These are phyloP conservation scores for Spermophilus dauricus DNA, from an alignment of 2,113 vertebrate genomes.

Conservation along the genomic window DNA sequence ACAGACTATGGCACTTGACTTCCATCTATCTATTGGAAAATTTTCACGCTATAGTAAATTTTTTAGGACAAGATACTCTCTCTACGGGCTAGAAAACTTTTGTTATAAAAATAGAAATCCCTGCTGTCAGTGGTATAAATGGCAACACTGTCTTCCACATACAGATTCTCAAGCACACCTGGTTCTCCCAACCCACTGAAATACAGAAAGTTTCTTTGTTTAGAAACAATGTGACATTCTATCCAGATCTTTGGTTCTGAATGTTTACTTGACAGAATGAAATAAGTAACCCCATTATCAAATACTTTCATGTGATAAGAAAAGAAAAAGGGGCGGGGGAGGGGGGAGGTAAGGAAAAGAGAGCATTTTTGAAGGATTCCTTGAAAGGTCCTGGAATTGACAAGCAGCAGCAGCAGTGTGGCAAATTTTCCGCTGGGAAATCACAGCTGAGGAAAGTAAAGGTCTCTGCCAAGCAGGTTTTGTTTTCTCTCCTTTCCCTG, in stretches of 20 bases:
- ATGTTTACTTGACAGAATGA: constrained; percentile 63
- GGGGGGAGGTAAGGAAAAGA: constrained; percentile 57
- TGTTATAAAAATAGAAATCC: neutral
- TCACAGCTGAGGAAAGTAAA: neutral
- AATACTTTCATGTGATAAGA: neutral
- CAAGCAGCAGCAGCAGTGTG: neutral
- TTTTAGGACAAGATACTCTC: neutral
- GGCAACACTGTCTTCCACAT: neutral
- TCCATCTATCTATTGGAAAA: neutral
- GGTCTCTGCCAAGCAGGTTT: neutral
- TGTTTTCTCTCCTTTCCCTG: constrained; percentile 35
- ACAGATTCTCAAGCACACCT: neutral
- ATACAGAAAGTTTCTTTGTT: neutral
- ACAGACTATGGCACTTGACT: neutral
- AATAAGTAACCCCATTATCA: neutral
- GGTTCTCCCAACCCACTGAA: neutral
- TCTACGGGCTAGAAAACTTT: neutral
- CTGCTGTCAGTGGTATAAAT: neutral
- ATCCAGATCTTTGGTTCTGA: constrained; percentile 26
- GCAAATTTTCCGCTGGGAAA: constrained; percentile 55
- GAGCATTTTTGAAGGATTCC: neutral
- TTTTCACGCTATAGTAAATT: neutral
- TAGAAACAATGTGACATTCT: neutral
- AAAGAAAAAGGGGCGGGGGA: neutral
- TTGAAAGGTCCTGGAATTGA: constrained; percentile 41